A percentile compares a stretch with the other conserved stretches of the same genome.
Evolutionary conservation across 2,888 invertebrate species (phyloP).

Genomic region (Amiota communis): DNA sequence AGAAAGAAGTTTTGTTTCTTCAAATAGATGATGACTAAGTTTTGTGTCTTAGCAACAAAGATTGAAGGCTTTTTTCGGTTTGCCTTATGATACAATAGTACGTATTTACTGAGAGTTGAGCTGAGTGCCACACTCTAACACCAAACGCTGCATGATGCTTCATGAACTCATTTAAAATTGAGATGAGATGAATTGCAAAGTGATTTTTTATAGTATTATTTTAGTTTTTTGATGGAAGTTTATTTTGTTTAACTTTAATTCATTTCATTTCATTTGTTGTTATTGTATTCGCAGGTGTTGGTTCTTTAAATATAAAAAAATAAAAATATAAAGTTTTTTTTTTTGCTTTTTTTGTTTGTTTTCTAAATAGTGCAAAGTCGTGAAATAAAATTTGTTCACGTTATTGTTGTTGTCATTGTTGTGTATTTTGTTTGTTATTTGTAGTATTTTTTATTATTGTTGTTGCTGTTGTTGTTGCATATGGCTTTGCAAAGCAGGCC

Average conservation of each 20-base stretch:
- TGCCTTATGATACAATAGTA: not conserved
- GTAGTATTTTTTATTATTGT: conserved; percentile 44
- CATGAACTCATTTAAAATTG: conserved; percentile 33
- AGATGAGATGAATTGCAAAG: conserved; percentile 42
- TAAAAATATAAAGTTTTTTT: too few species aligned
- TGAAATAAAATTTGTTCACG: conserved; percentile 52
- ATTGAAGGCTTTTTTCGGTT: not conserved
- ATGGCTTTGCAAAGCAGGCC: conserved; percentile 10
- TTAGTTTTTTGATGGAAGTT: not conserved
- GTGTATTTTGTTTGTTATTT: conserved; percentile 1
- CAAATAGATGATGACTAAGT: not conserved
- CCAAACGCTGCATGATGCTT: conserved; percentile 6
- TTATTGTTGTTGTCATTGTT: conserved; percentile 35
- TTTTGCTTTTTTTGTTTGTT: conserved; percentile 5
- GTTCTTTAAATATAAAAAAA: not conserved
- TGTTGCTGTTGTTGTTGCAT: not conserved
- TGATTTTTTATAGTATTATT: conserved; percentile 6
- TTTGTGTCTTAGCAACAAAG: not conserved
- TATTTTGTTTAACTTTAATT: not conserved
- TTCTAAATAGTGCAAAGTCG: conserved; percentile 49
- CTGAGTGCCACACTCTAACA: not conserved
- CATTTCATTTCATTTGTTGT: conserved; percentile 3
- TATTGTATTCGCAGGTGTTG: conserved; percentile 16
- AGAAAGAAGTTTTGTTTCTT: too few species aligned
- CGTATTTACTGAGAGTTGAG: not conserved